A percentile compares a stretch with the other conserved stretches of the same genome.
phyloP scores from a whole-genome alignment of 2,888 invertebrate species.

The Eupelmus urozonus region DNA sequence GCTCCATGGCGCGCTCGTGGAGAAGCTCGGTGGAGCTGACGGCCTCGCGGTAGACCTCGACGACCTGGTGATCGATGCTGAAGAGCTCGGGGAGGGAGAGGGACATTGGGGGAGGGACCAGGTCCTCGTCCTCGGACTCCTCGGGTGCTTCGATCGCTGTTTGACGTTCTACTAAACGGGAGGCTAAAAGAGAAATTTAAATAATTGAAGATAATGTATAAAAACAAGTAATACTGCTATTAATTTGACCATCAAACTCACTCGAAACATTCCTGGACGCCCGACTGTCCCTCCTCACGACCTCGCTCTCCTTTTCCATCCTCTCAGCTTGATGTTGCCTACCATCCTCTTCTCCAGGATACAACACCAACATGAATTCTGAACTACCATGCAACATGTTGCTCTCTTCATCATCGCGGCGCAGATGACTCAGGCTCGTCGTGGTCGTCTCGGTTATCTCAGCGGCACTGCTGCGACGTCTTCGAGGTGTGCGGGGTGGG shows the following conservation, averaged over 20 bases:
- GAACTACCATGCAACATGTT: slow-evolving; percentile 82
- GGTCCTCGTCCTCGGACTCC: slow-evolving; percentile 48
- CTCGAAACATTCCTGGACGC: background rate
- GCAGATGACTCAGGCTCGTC: slow-evolving; percentile 5
- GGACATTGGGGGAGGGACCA: slow-evolving; percentile 87
- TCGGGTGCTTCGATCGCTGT: slow-evolving; percentile 8
- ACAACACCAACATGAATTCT: slow-evolving; percentile 89
- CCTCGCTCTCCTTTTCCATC: slow-evolving; percentile 30
- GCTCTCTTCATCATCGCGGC: slow-evolving; percentile 74
- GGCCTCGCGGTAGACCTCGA: slow-evolving; percentile 82
- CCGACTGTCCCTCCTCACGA: slow-evolving; percentile 6
- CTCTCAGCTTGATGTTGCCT: slow-evolving; percentile 15
- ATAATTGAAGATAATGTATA: background rate
- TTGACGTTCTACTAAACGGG: slow-evolving; percentile 3
- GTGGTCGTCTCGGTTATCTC: slow-evolving; percentile 15
- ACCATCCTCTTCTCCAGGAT: slow-evolving; percentile 79
- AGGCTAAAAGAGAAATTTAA: background rate
- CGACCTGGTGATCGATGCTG: slow-evolving; percentile 80
- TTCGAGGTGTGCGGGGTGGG: slow-evolving; percentile 19
- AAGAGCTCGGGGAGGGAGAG: slow-evolving; percentile 88
- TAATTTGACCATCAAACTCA: background rate
- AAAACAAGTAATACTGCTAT: no score
- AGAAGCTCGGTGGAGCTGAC: slow-evolving; percentile 90
- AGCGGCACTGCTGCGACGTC: slow-evolving; percentile 33
- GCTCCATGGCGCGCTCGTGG: slow-evolving; percentile 89